Evolutionary conservation across 2,888 invertebrate genomes (phyloP), one percentile per base, ranked within the genome.

Genomic region (Branchipolynoe longqiensis): DNA sequence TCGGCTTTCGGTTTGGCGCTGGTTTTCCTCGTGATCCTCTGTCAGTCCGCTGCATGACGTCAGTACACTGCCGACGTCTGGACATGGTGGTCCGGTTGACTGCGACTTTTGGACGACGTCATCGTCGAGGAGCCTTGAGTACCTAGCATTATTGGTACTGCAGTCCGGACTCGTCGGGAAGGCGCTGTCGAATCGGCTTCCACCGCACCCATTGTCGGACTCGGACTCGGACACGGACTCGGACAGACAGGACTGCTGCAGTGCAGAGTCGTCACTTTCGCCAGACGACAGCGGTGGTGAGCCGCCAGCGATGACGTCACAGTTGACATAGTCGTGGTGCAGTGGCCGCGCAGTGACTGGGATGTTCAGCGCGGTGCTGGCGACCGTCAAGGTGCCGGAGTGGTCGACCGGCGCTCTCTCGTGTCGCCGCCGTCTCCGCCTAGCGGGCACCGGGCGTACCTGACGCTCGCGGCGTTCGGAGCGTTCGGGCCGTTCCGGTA

Each of bases 171-270:
- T 31, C n/a, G 28, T 14, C 48, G 48, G 48, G n/a, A n/a, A n/a
- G n/a, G n/a, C 8, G 18, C 48, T 48, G 48, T 48, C 8, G 18
- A 48, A 18, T 48, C 48, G 8, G 18, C 36, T 69, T 38, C n/a
- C 69, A 38, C 14, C 14, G 0, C 64, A 41, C 3, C 69, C 54
- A 54, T 84, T 84, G 36, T 84, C 84, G 0, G 73, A 54, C 33
- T 84, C 84, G 0, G 84, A 84, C 48, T 31, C 18, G 0, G 33
- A 28, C n/a, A n/a, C 84, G 0, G 73, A 54, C 33, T 84, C 84
- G 0, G 84, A 84, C 48, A 48, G 28, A 0, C 22, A 28, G 6
- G 69, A 84, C 48, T 41, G 36, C 59, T 41, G 62, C 25, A 83
- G n/a, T 4, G 25, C n/a, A 3, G 38, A 69, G 36, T 69, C 31